Conservation (phyloP, 1,140 invertebrate genomes). For the Ladona fulva region DNA sequence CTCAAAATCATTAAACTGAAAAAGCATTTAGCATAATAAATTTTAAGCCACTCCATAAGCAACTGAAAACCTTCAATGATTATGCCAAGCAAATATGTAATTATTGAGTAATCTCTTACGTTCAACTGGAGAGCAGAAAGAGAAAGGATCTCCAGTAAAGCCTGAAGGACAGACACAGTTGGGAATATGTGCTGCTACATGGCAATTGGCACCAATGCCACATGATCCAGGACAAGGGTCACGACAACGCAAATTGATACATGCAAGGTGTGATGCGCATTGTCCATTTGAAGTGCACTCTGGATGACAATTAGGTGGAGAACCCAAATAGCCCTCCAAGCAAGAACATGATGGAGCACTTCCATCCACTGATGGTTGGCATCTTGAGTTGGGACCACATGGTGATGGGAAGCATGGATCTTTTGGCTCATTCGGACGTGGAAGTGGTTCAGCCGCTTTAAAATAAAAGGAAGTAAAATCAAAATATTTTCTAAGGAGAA, state of each 20-base stretch:
- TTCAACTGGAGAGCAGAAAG: slow-evolving; percentile 31
- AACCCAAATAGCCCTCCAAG: slow-evolving; percentile 26
- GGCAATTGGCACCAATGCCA: slow-evolving; percentile 42
- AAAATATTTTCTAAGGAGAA: background rate
- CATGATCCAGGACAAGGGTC: slow-evolving; percentile 35
- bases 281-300: slow-evolving; percentile 31
- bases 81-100: too few species aligned
- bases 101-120: background rate
- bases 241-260: slow-evolving; percentile 31
- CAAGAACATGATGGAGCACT: slow-evolving; percentile 39
- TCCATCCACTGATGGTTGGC: slow-evolving; percentile 42
- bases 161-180: slow-evolving; percentile 46
- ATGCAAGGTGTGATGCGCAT: slow-evolving; percentile 31
- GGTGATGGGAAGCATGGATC: slow-evolving; percentile 60
- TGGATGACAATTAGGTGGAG: slow-evolving; percentile 24
- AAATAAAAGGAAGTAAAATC: slow-evolving; percentile 22
- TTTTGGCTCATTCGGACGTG: slow-evolving; percentile 24
- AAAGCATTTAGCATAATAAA: background rate
- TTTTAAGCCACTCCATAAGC: background rate
- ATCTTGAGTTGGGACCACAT: slow-evolving; percentile 61
- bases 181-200: slow-evolving; percentile 45
- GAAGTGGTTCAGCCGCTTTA: slow-evolving; percentile 29
- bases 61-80: background rate
- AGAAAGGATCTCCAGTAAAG: slow-evolving; percentile 44
- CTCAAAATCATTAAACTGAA: too few species aligned